Evolutionary conservation across 2,797 vertebrate genomes (phyloP), one percentile per base, ranked within the genome.

Genomic region (Gadopsis marmoratus): DNA sequence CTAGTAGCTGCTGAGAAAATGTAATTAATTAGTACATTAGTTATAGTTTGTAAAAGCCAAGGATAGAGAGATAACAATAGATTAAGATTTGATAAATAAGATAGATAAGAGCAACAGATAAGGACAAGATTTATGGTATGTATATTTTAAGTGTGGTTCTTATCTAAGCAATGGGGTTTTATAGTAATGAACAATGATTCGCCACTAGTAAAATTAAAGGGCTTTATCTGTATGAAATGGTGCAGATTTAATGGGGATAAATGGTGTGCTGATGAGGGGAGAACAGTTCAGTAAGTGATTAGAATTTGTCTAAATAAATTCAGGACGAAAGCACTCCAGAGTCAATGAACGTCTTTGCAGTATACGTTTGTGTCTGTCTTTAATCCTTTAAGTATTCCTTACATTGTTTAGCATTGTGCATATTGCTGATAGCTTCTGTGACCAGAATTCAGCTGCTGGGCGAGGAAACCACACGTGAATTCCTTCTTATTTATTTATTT

Each of bases 21-120:
- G n/a, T 45, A 88, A 91, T 90, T 89, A 90, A 91, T 90, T 84
- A 87, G 75, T 69, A 59, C 47, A 60, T 87, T 85, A 79, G 80
- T 64, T 26, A 74, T 67, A 60, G 68, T 89, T 88, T 75, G 74
- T 69, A 80, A 82, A 87, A 71, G 64, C 43, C 80, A 60, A 65
- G 29, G 83, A 86, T 78, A 79, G 62, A 21, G 9, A 81, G 83
- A 85, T 81, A 53, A 39, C 37, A 51, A 74, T 55, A 53, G 54
- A 77, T 73, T 69, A 58, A 73, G 75, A 71, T 77, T 81, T 67
- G 77, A 86, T 90, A 73, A 86, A 87, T 82, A 68, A 67, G 69
- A 71, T 21, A 1, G 86, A 93, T 87, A 83, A 74, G 45, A 78
- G 55, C 39, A 55, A 29, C 2, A 1, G 85, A 80, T 90, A 91